Conservation (phyloP, 2,888 invertebrate genomes). For the Spialia ferax region DNA sequence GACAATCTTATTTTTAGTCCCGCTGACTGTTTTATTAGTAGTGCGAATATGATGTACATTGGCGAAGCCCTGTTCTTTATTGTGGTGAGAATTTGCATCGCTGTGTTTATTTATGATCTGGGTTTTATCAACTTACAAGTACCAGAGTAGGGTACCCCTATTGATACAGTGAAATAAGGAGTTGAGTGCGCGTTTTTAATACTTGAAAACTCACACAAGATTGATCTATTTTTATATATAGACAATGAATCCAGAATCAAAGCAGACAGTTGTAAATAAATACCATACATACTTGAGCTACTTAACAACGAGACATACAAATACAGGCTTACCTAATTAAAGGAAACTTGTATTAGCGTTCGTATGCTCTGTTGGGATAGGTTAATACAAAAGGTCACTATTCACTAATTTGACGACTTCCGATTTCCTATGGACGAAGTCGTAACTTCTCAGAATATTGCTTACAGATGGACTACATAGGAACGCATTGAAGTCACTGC, state of each 20-base stretch:
- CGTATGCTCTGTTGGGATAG: conserved; percentile 43
- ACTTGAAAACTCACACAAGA: too few species aligned
- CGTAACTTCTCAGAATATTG: conserved; percentile 29
- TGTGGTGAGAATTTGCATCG: conserved; percentile 4
- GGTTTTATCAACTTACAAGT: background rate
- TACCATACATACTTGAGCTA: background rate
- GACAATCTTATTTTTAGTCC: conserved; percentile 42
- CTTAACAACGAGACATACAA: background rate
- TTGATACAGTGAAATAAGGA: background rate
- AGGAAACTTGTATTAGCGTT: conserved; percentile 25
- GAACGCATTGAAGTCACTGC: background rate
- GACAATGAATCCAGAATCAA: background rate
- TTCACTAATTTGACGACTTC: conserved; percentile 45
- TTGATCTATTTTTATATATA: background rate
- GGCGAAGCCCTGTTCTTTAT: background rate
- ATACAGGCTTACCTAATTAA: conserved; percentile 3
- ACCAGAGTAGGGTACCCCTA: background rate
- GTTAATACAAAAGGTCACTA: conserved; percentile 44
- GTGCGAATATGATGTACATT: conserved; percentile 44
- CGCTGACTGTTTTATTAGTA: conserved; percentile 47
- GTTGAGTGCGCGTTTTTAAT: too few species aligned
- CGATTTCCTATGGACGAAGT: conserved; percentile 42
- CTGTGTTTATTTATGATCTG: conserved; percentile 3
- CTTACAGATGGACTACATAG: conserved; percentile 9
- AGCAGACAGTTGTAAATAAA: background rate